Evolutionary conservation across 2,888 invertebrate species (phyloP).

Genomic region (Xestobium rufovillosum): DNA sequence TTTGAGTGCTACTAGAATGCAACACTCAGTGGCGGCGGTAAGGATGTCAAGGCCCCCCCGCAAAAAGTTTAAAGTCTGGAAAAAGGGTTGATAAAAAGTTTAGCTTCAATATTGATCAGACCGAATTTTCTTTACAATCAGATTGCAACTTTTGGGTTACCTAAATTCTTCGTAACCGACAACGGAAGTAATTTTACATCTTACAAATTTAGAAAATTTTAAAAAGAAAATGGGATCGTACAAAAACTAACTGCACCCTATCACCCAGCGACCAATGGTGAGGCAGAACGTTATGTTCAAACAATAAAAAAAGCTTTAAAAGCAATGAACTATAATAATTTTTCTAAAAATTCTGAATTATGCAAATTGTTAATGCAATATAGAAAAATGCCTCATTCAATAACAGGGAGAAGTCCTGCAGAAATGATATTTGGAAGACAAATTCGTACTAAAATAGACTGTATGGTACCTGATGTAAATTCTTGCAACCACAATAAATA

Average conservation of each 20-base stretch:
- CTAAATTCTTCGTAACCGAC: slow-evolving; percentile 24
- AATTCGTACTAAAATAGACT: slow-evolving; percentile 15
- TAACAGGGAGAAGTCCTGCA: slow-evolving; percentile 23
- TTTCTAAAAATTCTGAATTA: background rate
- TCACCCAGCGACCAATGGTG: slow-evolving; percentile 21
- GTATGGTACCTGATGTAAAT: background rate
- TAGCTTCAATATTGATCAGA: slow-evolving; percentile 1
- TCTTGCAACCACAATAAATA: slow-evolving; percentile 1
- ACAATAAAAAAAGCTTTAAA: slow-evolving; percentile 10
- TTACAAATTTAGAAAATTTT: slow-evolving; percentile 19
- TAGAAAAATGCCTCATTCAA: slow-evolving; percentile 16
- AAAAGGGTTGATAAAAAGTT: background rate
- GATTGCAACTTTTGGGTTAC: slow-evolving; percentile 24
- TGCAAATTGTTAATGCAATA: slow-evolving; percentile 5
- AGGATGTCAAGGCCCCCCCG: too few species aligned
- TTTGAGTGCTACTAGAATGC: too few species aligned
- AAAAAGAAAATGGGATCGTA: slow-evolving; percentile 13
- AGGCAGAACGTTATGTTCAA: slow-evolving; percentile 17
- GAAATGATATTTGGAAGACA: slow-evolving; percentile 21
- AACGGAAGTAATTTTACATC: slow-evolving; percentile 27
- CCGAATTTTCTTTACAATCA: slow-evolving; percentile 9
- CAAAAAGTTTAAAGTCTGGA: background rate
- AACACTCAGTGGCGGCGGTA: too few species aligned
- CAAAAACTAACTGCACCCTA: slow-evolving; percentile 16
- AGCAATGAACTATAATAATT: background rate